Conservation (phyloP, 2,888 invertebrate species). For the Lacanobia wlatinum region DNA sequence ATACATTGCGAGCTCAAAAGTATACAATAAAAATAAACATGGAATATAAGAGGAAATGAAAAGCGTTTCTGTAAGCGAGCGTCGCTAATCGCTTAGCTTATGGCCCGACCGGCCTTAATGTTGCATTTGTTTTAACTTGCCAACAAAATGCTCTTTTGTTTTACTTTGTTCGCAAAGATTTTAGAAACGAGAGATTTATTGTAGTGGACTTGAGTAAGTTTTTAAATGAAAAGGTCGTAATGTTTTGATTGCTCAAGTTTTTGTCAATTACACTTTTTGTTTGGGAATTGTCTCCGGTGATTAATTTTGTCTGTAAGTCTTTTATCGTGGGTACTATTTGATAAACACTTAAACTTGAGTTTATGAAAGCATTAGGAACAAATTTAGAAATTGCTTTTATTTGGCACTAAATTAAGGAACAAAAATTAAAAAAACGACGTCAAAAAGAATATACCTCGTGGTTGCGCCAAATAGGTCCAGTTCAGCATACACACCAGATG, state of each 20-base stretch:
- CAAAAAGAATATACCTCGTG: too few relatives aligned
- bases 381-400: too few relatives aligned
- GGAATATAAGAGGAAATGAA: conserved; percentile 64
- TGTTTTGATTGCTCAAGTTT: conserved; percentile 44
- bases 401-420: too few relatives aligned
- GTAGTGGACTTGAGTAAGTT: conserved; percentile 32
- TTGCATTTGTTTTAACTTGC: conserved; percentile 52
- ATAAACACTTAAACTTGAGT: background rate
- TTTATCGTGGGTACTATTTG: background rate
- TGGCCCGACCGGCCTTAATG: conserved; percentile 47
- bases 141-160: conserved; percentile 50
- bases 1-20: conserved; percentile 57
- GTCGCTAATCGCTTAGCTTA: conserved; percentile 63
- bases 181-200: conserved; percentile 39
- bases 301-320: background rate
- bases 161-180: conserved; percentile 43
- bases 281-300: conserved; percentile 19
- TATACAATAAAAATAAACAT: conserved; percentile 61
- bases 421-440: too few relatives aligned
- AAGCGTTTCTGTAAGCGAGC: conserved; percentile 54
- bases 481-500: too few relatives aligned
- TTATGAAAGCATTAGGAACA: too few relatives aligned
- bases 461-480: too few relatives aligned
- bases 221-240: conserved; percentile 46
- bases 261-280: conserved; percentile 31